These are phyloP conservation scores for Mola mola DNA, from an alignment of 2,113 vertebrate species.

Conservation along the genomic window DNA sequence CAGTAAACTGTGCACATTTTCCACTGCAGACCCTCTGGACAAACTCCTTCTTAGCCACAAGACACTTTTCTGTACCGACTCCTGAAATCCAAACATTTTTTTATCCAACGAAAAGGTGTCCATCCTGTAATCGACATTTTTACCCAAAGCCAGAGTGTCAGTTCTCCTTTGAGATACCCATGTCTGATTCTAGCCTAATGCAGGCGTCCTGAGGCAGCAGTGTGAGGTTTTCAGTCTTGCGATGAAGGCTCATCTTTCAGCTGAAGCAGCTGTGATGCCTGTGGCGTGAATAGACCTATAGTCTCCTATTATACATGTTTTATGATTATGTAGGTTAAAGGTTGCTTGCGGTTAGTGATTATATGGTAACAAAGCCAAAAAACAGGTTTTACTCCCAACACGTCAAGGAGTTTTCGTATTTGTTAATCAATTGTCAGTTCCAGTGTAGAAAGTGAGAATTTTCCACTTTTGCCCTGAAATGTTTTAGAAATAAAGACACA, in stretches of 20 bases:
- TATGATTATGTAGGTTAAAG: slow-evolving; percentile 13
- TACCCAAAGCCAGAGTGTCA: slow-evolving; percentile 54
- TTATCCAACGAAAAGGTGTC: slow-evolving; percentile 49
- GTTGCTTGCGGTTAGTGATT: background rate
- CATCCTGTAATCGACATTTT: slow-evolving; percentile 45
- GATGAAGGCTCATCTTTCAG: slow-evolving; percentile 17
- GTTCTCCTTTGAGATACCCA: slow-evolving; percentile 43
- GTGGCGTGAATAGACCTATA: slow-evolving; percentile 12
- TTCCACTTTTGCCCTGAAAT: too few species aligned
- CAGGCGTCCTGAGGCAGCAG: slow-evolving; percentile 38
- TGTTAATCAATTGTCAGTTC: too few species aligned
- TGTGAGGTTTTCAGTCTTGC: slow-evolving; percentile 41
- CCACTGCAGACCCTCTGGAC: slow-evolving; percentile 38
- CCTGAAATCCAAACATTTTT: slow-evolving; percentile 39
- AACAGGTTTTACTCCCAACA: too few species aligned
- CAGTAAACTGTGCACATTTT: slow-evolving; percentile 28
- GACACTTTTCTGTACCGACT: slow-evolving; percentile 20
- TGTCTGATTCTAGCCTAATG: slow-evolving; percentile 57
- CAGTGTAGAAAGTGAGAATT: too few species aligned
- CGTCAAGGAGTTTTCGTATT: too few species aligned
- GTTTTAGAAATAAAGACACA: background rate
- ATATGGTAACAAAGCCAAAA: background rate
- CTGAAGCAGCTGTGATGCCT: background rate
- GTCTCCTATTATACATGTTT: background rate
- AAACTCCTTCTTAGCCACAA: slow-evolving; percentile 32